Percentiles rank a stretch among this genome's conserved stretches.
phyloP scores from a whole-genome alignment of 2,888 invertebrate genomes.

The Chymomyza amoena region DNA sequence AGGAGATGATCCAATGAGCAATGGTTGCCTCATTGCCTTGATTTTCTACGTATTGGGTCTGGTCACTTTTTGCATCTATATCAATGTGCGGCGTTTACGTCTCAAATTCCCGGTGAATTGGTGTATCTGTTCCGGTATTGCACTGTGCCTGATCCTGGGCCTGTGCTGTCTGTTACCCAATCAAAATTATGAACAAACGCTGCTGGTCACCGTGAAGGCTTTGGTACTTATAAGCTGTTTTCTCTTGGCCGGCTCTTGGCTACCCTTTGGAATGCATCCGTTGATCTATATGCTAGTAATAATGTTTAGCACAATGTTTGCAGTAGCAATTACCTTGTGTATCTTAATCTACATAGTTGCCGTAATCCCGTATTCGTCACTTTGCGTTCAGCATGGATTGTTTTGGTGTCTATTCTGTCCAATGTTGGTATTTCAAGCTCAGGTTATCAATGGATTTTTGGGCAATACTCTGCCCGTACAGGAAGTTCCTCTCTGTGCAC shows the following conservation, averaged over 20 bases:
- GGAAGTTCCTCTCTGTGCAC: conserved; percentile 45
- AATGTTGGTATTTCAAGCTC: conserved; percentile 43
- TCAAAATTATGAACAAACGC: background rate
- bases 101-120: conserved; percentile 44
- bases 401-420: conserved; percentile 33
- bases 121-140: conserved; percentile 31
- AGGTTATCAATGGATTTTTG: conserved; percentile 40
- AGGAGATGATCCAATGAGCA: background rate
- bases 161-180: background rate
- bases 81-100: conserved; percentile 26
- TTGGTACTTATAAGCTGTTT: conserved; percentile 27
- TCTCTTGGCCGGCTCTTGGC: conserved; percentile 32
- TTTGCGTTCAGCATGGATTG: background rate
- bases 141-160: conserved; percentile 30
- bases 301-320: background rate
- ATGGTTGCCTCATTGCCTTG: background rate
- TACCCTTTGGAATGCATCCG: conserved; percentile 9
- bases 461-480: conserved; percentile 14
- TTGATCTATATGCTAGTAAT: background rate
- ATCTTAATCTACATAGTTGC: background rate
- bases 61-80: conserved; percentile 24
- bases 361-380: background rate
- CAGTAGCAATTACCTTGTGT: background rate
- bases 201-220: conserved; percentile 30
- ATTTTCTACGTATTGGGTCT: conserved; percentile 22